Percentiles rank a stretch among this genome's conserved stretches.
Conservation (phyloP, 2,797 vertebrate genomes). For the Distichodus sexfasciatus region DNA sequence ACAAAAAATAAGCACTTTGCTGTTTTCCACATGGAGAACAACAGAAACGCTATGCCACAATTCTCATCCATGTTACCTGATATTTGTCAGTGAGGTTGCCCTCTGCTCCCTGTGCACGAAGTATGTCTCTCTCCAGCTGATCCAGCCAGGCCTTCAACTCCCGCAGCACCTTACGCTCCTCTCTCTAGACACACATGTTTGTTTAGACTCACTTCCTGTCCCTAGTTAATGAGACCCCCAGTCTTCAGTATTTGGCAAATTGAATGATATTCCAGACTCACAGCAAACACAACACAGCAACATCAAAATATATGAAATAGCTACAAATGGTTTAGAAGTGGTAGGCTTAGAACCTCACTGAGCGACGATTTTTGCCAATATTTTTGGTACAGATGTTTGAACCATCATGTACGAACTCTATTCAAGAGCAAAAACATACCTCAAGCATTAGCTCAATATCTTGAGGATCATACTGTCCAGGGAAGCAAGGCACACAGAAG, state of each 20-base stretch:
- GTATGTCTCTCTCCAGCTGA: slow-evolving; percentile 92
- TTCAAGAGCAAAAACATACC: slow-evolving; percentile 67
- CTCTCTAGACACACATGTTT: slow-evolving; percentile 74
- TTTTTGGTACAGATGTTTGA: neutral
- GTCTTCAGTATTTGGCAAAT: slow-evolving; percentile 5
- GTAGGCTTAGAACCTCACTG: neutral
- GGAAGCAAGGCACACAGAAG: slow-evolving; percentile 70
- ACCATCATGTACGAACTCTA: slow-evolving; percentile 14
- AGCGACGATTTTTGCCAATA: neutral
- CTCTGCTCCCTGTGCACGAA: slow-evolving; percentile 83
- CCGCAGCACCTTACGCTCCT: slow-evolving; percentile 86
- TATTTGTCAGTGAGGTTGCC: slow-evolving; percentile 90
- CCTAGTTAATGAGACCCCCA: neutral
- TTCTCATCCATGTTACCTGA: slow-evolving; percentile 73
- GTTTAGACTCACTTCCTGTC: neutral
- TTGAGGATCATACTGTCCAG: slow-evolving; percentile 79
- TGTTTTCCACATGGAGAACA: neutral
- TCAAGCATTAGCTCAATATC: slow-evolving; percentile 83
- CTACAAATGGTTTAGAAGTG: neutral
- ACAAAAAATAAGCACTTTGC: neutral
- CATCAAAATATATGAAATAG: neutral
- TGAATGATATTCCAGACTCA: slow-evolving; percentile 13
- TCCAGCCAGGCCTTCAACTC: slow-evolving; percentile 94
- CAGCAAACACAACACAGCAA: slow-evolving; percentile 2
- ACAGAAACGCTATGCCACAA: neutral